Conservation (phyloP, 2,797 vertebrate genomes). For the Sardinella longiceps region DNA sequence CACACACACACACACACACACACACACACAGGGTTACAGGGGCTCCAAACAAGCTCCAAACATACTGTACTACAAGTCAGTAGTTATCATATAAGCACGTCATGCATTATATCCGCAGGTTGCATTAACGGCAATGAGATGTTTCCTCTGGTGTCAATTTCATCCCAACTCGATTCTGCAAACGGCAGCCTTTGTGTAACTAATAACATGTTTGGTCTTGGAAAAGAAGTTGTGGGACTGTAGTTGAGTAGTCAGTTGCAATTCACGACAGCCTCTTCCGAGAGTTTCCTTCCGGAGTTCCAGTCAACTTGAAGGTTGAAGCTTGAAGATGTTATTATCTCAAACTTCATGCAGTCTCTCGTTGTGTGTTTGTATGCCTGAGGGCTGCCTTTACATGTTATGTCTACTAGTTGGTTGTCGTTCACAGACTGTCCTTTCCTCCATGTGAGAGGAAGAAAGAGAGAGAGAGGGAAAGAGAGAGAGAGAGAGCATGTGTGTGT, state of each 20-base stretch:
- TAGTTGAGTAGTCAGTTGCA: neutral
- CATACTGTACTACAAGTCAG: too few relatives aligned
- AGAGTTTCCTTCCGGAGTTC: neutral
- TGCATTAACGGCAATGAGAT: neutral
- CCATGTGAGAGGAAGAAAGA: too few relatives aligned
- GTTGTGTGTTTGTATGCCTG: neutral
- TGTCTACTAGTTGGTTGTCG: neutral
- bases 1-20: neutral
- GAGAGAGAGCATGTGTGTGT: neutral
- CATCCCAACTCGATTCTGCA: neutral
- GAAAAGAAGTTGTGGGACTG: neutral
- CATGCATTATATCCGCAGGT: neutral
- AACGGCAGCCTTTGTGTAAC: neutral
- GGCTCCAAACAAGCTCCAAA: neutral
- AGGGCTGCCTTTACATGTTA: neutral
- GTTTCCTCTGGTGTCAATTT: neutral
- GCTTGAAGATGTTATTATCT: neutral
- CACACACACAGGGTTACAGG: neutral
- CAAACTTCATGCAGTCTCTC: neutral
- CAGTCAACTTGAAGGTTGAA: neutral
- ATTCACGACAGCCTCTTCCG: neutral
- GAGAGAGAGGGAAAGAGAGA: too few relatives aligned
- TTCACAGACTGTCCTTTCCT: neutral
- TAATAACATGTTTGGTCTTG: neutral
- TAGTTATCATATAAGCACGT: neutral